A percentile compares a stretch with the other conserved stretches of the same genome.
These are phyloP conservation scores for Triplophysa bombifrons DNA, from an alignment of 2,797 vertebrate species.

Conservation along the genomic window DNA sequence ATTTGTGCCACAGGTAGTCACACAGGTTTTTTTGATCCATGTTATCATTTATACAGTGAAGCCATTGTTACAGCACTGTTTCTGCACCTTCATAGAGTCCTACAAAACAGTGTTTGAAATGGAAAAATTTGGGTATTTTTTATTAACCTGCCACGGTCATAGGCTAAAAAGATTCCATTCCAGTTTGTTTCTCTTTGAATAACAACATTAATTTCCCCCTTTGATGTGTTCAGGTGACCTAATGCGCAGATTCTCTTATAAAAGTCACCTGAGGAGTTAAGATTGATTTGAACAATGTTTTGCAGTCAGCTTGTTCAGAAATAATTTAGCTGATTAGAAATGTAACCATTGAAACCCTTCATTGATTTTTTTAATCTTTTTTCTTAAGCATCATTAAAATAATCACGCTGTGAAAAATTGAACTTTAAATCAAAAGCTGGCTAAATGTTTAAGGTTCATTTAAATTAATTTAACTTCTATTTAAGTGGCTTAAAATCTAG, in stretches of 20 bases:
- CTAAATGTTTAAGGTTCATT: too few relatives aligned
- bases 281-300: background rate
- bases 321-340: background rate
- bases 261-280: slow-evolving; percentile 1
- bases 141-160: background rate
- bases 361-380: background rate
- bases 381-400: too few relatives aligned
- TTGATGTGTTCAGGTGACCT: slow-evolving; percentile 4
- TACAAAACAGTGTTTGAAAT: background rate
- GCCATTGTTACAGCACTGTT: too few relatives aligned
- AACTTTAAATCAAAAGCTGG: too few relatives aligned
- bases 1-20: background rate
- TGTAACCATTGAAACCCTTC: background rate
- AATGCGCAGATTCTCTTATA: slow-evolving; percentile 8
- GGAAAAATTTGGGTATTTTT: background rate
- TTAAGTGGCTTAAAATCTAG: too few relatives aligned
- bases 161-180: background rate
- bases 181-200: slow-evolving; percentile 8
- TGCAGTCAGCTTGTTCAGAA: background rate
- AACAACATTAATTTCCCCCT: slow-evolving; percentile 2
- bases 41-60: background rate
- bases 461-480: too few relatives aligned
- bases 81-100: background rate
- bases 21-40: background rate
- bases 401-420: too few relatives aligned